Evolutionary conservation across 2,888 invertebrate species (phyloP).

Genomic region (Tipula unca): DNA sequence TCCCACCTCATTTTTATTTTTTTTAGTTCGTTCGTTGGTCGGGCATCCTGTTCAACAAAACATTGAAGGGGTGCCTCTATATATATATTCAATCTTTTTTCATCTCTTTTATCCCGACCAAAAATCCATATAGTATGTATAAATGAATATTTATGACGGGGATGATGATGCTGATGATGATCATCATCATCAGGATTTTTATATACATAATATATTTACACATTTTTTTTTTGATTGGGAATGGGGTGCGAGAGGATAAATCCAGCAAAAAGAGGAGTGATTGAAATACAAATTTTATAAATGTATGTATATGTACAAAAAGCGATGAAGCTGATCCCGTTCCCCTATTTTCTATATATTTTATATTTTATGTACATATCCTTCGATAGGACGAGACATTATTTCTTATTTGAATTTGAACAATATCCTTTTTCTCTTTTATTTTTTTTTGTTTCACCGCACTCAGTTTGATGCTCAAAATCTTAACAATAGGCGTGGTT

Average conservation of each 20-base stretch:
- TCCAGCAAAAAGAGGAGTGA: background rate
- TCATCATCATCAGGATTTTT: background rate
- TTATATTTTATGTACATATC: background rate
- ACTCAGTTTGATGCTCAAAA: background rate
- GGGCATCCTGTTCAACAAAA: background rate
- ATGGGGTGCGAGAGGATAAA: background rate
- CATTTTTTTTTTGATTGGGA: background rate
- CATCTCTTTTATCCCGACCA: background rate
- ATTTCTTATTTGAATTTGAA: conserved; percentile 14
- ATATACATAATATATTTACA: background rate
- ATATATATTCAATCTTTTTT: conserved; percentile 1
- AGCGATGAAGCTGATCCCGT: background rate
- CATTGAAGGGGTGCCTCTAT: conserved; percentile 16
- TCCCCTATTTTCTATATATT: background rate
- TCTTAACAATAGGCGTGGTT: conserved; percentile 17
- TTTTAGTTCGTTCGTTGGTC: background rate
- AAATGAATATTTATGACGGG: background rate
- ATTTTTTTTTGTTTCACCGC: background rate
- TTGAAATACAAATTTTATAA: background rate
- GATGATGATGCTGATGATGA: background rate
- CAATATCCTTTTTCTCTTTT: background rate
- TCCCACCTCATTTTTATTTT: conserved; percentile 10
- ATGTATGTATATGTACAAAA: background rate
- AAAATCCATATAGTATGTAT: background rate
- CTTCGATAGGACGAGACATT: conserved; percentile 1